A percentile compares a stretch with the other conserved stretches of the same genome.
These are phyloP conservation scores for Stramonita haemastoma DNA, from an alignment of 2,888 invertebrate species.

Conservation along the genomic window DNA sequence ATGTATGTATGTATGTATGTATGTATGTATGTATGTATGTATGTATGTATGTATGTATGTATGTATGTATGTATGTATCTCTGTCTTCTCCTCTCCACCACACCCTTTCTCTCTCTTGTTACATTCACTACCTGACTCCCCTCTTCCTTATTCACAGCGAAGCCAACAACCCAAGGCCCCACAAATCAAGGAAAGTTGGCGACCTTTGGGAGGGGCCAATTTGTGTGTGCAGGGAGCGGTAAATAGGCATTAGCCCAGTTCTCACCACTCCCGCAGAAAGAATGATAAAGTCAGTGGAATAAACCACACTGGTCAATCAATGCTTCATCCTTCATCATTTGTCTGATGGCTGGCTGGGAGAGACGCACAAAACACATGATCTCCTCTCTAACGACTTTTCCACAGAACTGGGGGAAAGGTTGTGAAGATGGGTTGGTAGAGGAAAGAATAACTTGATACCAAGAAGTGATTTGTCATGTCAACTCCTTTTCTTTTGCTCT, in stretches of 20 bases:
- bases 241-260: constrained; percentile 21
- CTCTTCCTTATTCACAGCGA: no score
- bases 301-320: background rate
- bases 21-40: no score
- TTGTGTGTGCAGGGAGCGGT: constrained; percentile 1
- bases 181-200: background rate
- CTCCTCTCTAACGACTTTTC: background rate
- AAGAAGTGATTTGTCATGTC: no score
- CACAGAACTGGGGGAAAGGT: no score
- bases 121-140: background rate
- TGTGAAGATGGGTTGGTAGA: no score
- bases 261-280: background rate
- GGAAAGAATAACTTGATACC: no score
- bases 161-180: no score
- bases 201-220: constrained; percentile 14
- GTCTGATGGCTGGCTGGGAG: background rate
- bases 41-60: no score
- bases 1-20: no score
- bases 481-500: background rate
- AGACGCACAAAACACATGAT: constrained; percentile 1
- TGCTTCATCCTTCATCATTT: background rate
- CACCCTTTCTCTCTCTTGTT: background rate
- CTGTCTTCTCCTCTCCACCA: background rate
- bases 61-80: no score
- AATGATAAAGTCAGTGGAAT: background rate